Conservation (phyloP, 2,888 invertebrate species). For the Agrotis clavis region DNA sequence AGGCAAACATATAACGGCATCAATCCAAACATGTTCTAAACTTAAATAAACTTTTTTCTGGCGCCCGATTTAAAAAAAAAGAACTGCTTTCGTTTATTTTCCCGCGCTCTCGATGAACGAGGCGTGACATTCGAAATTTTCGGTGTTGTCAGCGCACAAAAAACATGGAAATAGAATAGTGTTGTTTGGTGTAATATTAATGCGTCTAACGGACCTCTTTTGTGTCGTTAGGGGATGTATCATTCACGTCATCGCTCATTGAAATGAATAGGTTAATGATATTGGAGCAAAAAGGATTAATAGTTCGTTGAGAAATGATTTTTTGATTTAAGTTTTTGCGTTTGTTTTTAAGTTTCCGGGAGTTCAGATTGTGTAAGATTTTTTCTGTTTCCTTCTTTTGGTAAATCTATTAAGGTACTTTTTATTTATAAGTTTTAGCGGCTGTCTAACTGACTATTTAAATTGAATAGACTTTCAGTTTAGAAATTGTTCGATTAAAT, state of each 20-base stretch:
- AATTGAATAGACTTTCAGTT: slow-evolving; percentile 16
- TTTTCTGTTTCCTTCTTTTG: slow-evolving; percentile 17
- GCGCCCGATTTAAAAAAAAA: slow-evolving; percentile 78
- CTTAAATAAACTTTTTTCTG: slow-evolving; percentile 83
- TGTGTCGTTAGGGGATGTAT: slow-evolving; percentile 81
- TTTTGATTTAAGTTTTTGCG: slow-evolving; percentile 37
- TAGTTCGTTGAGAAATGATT: slow-evolving; percentile 55
- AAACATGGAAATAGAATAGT: slow-evolving; percentile 78
- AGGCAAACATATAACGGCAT: slow-evolving; percentile 85
- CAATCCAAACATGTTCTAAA: slow-evolving; percentile 79
- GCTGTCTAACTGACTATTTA: slow-evolving; percentile 38
- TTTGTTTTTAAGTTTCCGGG: slow-evolving; percentile 50
- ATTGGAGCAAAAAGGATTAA: slow-evolving; percentile 78
- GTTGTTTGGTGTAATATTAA: slow-evolving; percentile 86
- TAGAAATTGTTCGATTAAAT: slow-evolving; percentile 27
- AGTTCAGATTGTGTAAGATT: slow-evolving; percentile 7
- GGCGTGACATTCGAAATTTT: slow-evolving; percentile 90
- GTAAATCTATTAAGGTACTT: slow-evolving; percentile 18
- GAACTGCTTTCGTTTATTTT: slow-evolving; percentile 83
- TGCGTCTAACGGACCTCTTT: slow-evolving; percentile 87
- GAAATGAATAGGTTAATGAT: slow-evolving; percentile 80
- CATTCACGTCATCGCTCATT: slow-evolving; percentile 77
- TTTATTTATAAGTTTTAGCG: slow-evolving; percentile 31
- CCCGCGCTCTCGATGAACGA: slow-evolving; percentile 87
- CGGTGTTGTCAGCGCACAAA: slow-evolving; percentile 75